These are phyloP conservation scores for Tenthredo scrophulariae DNA, from an alignment of 2,888 invertebrate genomes.

Conservation along the genomic window DNA sequence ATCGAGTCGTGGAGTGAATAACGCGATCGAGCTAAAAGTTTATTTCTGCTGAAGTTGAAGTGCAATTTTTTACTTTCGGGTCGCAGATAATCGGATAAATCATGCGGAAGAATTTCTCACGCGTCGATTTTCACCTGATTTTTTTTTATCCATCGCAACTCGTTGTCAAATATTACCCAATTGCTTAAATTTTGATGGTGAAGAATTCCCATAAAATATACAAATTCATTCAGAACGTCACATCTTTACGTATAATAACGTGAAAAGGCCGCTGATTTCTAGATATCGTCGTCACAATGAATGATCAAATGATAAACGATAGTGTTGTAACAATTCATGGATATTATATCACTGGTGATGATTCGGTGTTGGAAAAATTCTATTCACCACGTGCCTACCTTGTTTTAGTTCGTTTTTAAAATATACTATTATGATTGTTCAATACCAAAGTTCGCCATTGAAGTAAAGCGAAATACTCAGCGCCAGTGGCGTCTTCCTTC, in stretches of 20 bases:
- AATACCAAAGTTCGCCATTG: background rate
- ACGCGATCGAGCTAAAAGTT: background rate
- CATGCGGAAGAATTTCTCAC: no score
- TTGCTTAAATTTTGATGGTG: no score
- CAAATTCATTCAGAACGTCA: no score
- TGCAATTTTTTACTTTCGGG: no score
- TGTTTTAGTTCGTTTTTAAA: no score
- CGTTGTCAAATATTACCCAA: no score
- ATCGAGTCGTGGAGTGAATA: background rate
- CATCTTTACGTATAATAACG: background rate
- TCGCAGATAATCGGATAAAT: background rate
- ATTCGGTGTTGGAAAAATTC: no score
- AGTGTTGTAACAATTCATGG: background rate
- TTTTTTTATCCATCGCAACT: no score
- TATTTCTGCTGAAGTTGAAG: background rate
- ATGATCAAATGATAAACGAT: background rate
- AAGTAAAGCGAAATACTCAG: background rate
- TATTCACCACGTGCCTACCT: no score
- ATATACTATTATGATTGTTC: background rate
- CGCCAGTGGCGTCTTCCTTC: background rate
- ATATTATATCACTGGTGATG: background rate
- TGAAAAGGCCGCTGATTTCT: background rate
- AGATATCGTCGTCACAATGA: background rate
- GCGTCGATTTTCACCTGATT: no score
- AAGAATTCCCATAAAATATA: no score